These are phyloP conservation scores for Euproctis similis DNA, from an alignment of 2,888 invertebrate species.

Conservation along the genomic window DNA sequence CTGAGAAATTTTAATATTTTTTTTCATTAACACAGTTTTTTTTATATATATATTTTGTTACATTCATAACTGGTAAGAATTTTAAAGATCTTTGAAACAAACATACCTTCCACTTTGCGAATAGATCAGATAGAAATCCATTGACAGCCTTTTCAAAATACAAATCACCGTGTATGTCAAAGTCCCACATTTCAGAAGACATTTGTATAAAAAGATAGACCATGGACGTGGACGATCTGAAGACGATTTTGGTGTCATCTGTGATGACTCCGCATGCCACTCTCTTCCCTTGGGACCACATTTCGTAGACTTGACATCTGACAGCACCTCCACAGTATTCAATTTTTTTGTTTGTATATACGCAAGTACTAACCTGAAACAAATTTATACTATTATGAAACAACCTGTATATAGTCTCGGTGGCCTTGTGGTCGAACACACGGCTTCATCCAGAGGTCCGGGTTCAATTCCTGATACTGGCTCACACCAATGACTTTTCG, in stretches of 20 bases:
- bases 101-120: slow-evolving; percentile 94
- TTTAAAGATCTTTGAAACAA: too few relatives aligned
- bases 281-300: slow-evolving; percentile 97
- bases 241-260: slow-evolving; percentile 97
- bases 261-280: slow-evolving; percentile 97
- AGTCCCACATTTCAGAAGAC: slow-evolving; percentile 99
- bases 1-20: too few relatives aligned
- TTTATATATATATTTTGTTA: too few relatives aligned
- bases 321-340: slow-evolving; percentile 91
- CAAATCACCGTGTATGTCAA: slow-evolving; percentile 98
- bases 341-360: slow-evolving; percentile 95
- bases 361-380: slow-evolving; percentile 89
- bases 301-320: slow-evolving; percentile 93
- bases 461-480: too few relatives aligned
- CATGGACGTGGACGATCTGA: slow-evolving; percentile 97
- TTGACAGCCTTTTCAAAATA: slow-evolving; percentile 99
- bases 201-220: slow-evolving; percentile 98
- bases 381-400: too few relatives aligned
- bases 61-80: too few relatives aligned
- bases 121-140: slow-evolving; percentile 96
- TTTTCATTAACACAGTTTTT: too few relatives aligned
- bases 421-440: too few relatives aligned
- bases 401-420: too few relatives aligned
- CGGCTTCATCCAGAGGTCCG: too few relatives aligned
- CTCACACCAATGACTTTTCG: too few relatives aligned